Conservation (phyloP, 2,888 invertebrate genomes). For the Choreutis nemorana region DNA sequence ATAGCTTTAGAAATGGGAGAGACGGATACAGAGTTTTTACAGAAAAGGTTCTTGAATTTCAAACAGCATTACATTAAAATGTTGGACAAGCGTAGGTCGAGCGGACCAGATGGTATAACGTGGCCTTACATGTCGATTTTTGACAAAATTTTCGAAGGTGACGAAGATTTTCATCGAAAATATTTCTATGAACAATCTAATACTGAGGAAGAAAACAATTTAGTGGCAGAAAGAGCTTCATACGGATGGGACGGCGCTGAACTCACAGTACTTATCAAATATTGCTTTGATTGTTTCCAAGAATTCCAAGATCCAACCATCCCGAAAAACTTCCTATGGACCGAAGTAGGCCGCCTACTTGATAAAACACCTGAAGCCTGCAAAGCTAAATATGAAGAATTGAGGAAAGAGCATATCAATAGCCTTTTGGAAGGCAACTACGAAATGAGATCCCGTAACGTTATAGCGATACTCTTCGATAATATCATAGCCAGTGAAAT, state of each 20-base stretch:
- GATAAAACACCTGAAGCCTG: constrained; percentile 38
- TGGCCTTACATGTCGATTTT: constrained; percentile 49
- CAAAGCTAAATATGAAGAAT: constrained; percentile 27
- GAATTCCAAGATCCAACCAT: constrained; percentile 48
- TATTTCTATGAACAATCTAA: constrained; percentile 11
- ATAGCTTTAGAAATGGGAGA: constrained; percentile 43
- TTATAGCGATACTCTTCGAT: constrained; percentile 40
- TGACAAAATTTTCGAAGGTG: constrained; percentile 41
- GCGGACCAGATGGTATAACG: constrained; percentile 22
- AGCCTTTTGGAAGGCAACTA: constrained; percentile 29
- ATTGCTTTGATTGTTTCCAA: constrained; percentile 45
- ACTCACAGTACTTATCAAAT: constrained; percentile 40
- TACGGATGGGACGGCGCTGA: constrained; percentile 38
- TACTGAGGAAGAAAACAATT: constrained; percentile 7
- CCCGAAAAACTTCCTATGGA: constrained; percentile 50
- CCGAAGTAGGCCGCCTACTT: constrained; percentile 42
- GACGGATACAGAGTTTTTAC: constrained; percentile 45
- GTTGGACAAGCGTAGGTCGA: constrained; percentile 27
- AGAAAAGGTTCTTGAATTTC: constrained; percentile 45
- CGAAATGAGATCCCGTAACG: constrained; percentile 25
- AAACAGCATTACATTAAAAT: constrained; percentile 48
- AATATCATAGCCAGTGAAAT: constrained; percentile 40
- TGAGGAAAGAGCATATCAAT: constrained; percentile 31
- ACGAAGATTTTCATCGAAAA: constrained; percentile 35
- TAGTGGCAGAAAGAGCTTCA: constrained; percentile 4